Base-by-base conservation (phyloP, 1,140 invertebrate genomes). In the Cyrtorhinus lividipennis region DNA sequence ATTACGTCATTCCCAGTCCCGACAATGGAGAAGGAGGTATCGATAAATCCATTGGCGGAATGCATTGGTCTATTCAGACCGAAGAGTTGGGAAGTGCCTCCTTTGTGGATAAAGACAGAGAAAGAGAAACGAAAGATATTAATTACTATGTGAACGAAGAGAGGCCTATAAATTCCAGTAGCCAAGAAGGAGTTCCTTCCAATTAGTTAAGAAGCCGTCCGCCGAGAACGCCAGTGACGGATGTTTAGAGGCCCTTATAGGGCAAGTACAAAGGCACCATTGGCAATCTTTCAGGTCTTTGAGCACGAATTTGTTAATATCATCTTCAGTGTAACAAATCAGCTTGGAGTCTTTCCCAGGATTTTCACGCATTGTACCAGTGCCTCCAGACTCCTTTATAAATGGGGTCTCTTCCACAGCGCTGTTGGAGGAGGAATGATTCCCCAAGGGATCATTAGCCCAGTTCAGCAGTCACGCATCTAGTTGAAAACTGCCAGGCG, bases 31-130 rank as follows among this genome's bases (percentile, higher is more conserved):
- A 8, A 10, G 48, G 48, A 20, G 18, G 48, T 3, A 53, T 53
- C 48, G 48, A 53, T 53, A 53, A 53, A 53, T 53, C 48, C 48
- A 53, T 53, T 53, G 48, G 48, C 48, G 48, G 48, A 53, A 53
- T 53, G 48, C 48, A 53, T 53, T 53, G 48, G 48, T 20, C 48
- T 53, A 53, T 53, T 53, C 48, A 53, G 48, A 8, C n/a, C 38
- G 38, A 44, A n/a, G n/a, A n/a, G 38, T n/a, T 44, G 38, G n/a
- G n/a, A n/a, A n/a, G 30, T 8, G 30, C 5, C 30, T 38, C 30
- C 30, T 38, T 38, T 15, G n/a, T n/a, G n/a, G n/a, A n/a, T n/a
- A n/a, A n/a, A n/a, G 38, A 10, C n/a, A 5, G 48, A 22, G 48
- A 53, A 22, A 20, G 18, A 53, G 18, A 20, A 53, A 53, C 8